Evolutionary conservation across 2,113 vertebrate species (phyloP), one percentile per base, ranked within the genome.

Genomic region (Sapayoa aenigma): DNA sequence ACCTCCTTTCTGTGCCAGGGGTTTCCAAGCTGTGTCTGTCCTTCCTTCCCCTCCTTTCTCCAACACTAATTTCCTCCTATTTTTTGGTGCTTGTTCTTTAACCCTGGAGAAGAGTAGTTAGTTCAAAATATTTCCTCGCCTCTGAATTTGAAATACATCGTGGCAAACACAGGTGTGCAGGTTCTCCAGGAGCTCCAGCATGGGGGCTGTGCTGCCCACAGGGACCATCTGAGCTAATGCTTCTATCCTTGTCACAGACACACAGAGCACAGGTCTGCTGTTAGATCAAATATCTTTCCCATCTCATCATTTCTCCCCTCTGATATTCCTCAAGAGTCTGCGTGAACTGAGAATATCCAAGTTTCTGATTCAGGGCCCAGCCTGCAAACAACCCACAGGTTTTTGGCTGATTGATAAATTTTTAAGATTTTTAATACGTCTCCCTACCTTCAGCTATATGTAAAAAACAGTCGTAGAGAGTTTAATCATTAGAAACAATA

Each of bases 311-410:
- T 55, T 14, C 49, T 55, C 3, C 1, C 60, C 74, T 35, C 4
- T 7, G 75, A 19, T 12, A 31, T 37, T 56, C 76, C 76, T 66
- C 41, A 8, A 9, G 66, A 53, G 13, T 6, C 66, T 25, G 8
- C 0, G 0, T 9, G 81, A 84, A 9, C 49, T 11, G 59, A 41
- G 79, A 39, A 47, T 0, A 4, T 5, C 1, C 55, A 15, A 25
- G 49, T 10, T 33, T 17, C 78, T 11, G 18, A 17, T 4, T 11
- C 52, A 12, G 77, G 41, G 21, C 63, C 11, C 35, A 52, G 20
- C 12, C 2, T 2, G 7, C 28, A 12, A 74, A 23, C 7, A 30
- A 19, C n/a, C 27, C 1, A 0, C 18, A 28, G 0, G 1, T 1
- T 56, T 84, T 52, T 4, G 25, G 10, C 49, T 7, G 44, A 59